phyloP scores from a whole-genome alignment of 2,888 invertebrate genomes.

The Xestia c-nigrum region DNA sequence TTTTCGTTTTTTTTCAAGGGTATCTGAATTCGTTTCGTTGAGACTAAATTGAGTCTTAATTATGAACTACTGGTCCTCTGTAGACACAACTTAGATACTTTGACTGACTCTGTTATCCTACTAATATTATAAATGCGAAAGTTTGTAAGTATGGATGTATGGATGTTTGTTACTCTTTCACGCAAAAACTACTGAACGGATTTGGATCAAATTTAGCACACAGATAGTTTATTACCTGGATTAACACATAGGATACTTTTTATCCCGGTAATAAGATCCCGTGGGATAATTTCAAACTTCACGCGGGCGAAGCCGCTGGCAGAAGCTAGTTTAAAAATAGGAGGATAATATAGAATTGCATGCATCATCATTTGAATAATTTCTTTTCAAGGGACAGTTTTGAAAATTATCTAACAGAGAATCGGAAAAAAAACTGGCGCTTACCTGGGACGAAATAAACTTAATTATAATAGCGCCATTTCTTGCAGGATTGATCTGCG shows the following conservation, averaged over 20 bases:
- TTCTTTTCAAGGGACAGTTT: background rate
- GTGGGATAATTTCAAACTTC: no score
- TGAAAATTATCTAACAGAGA: background rate
- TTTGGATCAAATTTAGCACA: no score
- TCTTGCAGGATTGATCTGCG: conserved; percentile 94
- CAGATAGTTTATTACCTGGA: no score
- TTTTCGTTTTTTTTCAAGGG: background rate
- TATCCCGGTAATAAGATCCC: no score
- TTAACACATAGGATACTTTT: no score
- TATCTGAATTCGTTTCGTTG: background rate
- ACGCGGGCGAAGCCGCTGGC: no score
- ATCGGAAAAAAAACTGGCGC: background rate
- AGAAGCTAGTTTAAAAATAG: background rate
- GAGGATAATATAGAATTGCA: background rate
- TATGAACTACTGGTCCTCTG: background rate
- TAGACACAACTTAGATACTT: background rate
- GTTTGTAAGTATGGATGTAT: no score
- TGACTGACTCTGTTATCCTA: no score
- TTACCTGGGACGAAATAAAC: background rate
- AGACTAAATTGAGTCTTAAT: background rate
- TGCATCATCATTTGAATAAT: background rate
- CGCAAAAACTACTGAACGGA: no score
- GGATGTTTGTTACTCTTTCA: no score
- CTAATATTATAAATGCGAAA: no score
- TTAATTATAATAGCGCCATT: background rate